phyloP scores from a whole-genome alignment of 2,888 invertebrate species.

The Nemotelus nigrinus region DNA sequence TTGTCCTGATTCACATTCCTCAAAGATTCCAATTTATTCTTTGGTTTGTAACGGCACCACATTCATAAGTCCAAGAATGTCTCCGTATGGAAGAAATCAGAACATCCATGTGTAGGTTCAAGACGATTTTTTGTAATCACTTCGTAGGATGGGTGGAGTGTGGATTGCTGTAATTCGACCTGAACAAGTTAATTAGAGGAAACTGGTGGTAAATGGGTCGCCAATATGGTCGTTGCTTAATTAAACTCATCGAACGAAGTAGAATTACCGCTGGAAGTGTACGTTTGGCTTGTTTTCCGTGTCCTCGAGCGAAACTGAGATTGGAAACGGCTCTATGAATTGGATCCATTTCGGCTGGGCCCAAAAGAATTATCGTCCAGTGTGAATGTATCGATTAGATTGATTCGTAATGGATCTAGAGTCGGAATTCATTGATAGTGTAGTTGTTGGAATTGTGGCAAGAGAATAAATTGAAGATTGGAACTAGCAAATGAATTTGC shows the following conservation, averaged over 20 bases:
- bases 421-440: too few species aligned
- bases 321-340: too few species aligned
- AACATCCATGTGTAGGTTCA: conserved; percentile 11
- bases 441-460: neutral
- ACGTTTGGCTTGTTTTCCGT: too few species aligned
- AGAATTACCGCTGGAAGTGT: too few species aligned
- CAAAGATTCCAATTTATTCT: too few species aligned
- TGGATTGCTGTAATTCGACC: conserved; percentile 30
- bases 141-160: neutral
- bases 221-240: conserved; percentile 39
- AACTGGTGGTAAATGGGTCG: neutral
- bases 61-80: too few species aligned
- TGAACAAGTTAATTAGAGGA: conserved; percentile 42
- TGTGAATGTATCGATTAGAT: neutral
- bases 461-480: neutral
- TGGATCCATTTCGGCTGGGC: neutral
- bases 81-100: neutral
- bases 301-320: too few species aligned
- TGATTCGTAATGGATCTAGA: neutral
- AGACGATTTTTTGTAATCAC: conserved; percentile 6
- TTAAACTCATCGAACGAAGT: neutral
- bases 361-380: neutral
- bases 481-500: neutral
- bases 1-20: too few species aligned
- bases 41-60: too few species aligned